These are phyloP conservation scores for Erpobdella octoculata DNA, from an alignment of 2,888 invertebrate species.

Conservation along the genomic window DNA sequence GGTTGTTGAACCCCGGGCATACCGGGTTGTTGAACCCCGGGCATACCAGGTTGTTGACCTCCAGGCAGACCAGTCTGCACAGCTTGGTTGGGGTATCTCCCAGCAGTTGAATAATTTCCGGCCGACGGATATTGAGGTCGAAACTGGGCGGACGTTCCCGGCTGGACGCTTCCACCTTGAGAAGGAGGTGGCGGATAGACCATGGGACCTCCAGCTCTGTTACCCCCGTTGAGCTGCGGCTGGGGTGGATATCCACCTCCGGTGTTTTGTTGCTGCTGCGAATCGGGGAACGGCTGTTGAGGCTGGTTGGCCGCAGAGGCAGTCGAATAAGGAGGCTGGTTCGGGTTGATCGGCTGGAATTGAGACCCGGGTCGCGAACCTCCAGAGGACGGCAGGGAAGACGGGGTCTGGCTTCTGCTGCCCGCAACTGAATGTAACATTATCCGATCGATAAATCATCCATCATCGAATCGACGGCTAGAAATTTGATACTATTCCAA, in stretches of 20 bases:
- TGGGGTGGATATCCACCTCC: not conserved
- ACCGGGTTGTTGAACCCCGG: no score
- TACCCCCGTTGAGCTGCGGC: not conserved
- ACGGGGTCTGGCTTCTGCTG: slow-evolving; percentile 9
- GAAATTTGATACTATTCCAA: not conserved
- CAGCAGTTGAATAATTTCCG: not conserved
- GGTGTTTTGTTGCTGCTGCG: not conserved
- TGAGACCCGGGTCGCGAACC: not conserved
- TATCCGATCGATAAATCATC: not conserved
- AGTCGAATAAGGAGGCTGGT: not conserved
- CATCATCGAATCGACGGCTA: not conserved
- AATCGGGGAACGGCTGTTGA: not conserved
- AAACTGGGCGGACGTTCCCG: not conserved
- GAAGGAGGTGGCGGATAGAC: not conserved
- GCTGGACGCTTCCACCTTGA: not conserved
- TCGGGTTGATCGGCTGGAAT: not conserved
- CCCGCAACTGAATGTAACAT: not conserved
- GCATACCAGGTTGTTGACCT: slow-evolving; percentile 5
- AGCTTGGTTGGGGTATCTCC: not conserved
- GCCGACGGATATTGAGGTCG: not conserved
- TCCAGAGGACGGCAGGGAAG: not conserved
- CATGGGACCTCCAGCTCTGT: not conserved
- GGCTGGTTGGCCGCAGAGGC: not conserved
- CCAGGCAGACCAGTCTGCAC: slow-evolving; percentile 16
- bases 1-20: no score